Base-by-base conservation (phyloP, 2,113 vertebrate species). In the Takifugu flavidus region DNA sequence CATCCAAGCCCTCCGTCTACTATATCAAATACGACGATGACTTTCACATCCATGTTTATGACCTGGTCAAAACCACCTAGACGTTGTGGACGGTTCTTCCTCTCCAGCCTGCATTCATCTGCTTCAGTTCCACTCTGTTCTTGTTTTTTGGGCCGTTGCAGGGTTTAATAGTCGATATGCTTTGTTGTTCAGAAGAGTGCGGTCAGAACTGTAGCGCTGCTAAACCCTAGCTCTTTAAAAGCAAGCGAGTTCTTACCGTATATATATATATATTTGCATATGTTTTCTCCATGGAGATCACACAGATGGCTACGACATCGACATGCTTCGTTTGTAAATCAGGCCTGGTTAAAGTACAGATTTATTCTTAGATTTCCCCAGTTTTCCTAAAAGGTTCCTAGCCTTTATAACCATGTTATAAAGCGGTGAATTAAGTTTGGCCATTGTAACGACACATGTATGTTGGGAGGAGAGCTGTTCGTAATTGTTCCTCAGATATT, bases 21-120 rank as follows among this genome's bases (percentile, higher is more conserved):
- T 93, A 92, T 53, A 93, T 93, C 80, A 93, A 93, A 84, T 93
- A 92, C 7, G 91, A 93, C 14, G 92, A 93, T 79, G 92, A 93
- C 84, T 93, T 92, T 86, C 92, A 93, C 81, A 92, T 93, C 75
- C 91, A 93, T 49, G 92, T 93, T 53, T 93, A 93, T 65, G 91
- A 93, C 82, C 85, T 93, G 78, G 92, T 93, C 70, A 93, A 93
- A 82, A 93, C 92, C 77, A 91, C 90, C 83, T 93, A 91, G 77
- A 83, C 26, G 57, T 53, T 25, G 65, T 62, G 66, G 77, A 80
- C 79, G 71, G 56, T 76, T 71, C n/a, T 56, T 53, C 29, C 70
- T 55, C 66, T 65, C 53, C 53, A 31, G 67, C 59, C 66, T 54
- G 53, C 51, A 14, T 29, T 59, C 66, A 53, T 69, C 59, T 54